Base-by-base conservation (phyloP, 2,113 vertebrate species). In the Taurulus bubalis region DNA sequence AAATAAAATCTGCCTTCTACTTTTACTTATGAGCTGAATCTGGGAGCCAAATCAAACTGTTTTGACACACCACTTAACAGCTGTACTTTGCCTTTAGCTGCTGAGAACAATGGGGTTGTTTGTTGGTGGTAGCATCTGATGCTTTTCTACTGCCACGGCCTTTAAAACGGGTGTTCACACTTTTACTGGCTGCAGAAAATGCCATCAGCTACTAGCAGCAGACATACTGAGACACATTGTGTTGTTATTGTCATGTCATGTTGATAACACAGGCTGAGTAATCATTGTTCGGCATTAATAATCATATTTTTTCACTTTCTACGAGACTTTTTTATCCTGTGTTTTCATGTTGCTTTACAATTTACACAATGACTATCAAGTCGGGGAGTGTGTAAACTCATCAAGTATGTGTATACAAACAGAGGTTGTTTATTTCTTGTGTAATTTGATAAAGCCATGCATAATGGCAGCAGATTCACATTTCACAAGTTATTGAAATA, bases 121-220 rank as follows among this genome's bases (percentile, higher is more conserved):
- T 90, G 82, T 86, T 62, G 36, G 28, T 36, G 6, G 30, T 32
- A 71, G 60, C 83, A 80, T 89, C 80, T 84, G 71, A 89, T 83
- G 80, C 53, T 77, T 36, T 64, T 85, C 47, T 51, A 20, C 45
- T 11, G 36, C 67, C 34, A 18, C 11, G 28, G 53, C 55, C 49
- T 75, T 83, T n/a, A 62, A 82, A 83, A 70, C 28, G 40, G 9
- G 11, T 66, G 20, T 84, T 75, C 59, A 40, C 60, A 68, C 40
- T 28, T 14, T 71, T 22, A 77, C 26, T 30, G 42, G 38, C 71
- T 40, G 68, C 38, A 45, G 38, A 45, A 62, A 79, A 58, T 26
- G 76, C 11, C 24, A 87, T 82, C 89, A 88, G 70, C 49, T 73
- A 80, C 66, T 64, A 74, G 75, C 82, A 87, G 60, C 56, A 62